These are phyloP conservation scores for Dermatemys mawii DNA, from an alignment of 2,113 vertebrate genomes.

Conservation along the genomic window DNA sequence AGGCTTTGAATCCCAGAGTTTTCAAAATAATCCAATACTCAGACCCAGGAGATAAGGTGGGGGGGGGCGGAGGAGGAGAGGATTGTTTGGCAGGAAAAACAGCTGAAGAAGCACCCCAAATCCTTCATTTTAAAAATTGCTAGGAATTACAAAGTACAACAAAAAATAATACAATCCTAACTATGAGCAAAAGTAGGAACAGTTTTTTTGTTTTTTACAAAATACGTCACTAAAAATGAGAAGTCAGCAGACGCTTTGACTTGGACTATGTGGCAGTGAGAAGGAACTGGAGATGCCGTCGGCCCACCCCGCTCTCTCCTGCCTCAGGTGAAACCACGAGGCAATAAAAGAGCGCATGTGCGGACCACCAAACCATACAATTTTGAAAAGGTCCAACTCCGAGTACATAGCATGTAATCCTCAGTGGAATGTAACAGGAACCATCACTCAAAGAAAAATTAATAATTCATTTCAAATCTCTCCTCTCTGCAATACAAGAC, in stretches of 20 bases:
- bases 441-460: not conserved
- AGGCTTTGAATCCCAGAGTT: too few species aligned
- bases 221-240: not conserved
- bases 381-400: not conserved
- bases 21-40: too few species aligned
- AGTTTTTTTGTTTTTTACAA: not conserved
- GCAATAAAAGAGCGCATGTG: not conserved
- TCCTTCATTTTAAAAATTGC: not conserved
- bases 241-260: not conserved
- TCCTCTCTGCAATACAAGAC: not conserved
- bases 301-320: fast-evolving
- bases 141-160: not conserved
- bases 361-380: not conserved
- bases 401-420: not conserved
- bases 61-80: too few species aligned
- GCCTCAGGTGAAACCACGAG: not conserved
- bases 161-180: not conserved
- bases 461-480: not conserved
- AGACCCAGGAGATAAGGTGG: too few species aligned
- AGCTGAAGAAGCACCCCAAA: not conserved
- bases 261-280: not conserved
- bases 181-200: not conserved
- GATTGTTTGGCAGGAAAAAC: not conserved
- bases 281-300: not conserved
- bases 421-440: not conserved